Percentiles rank a stretch among this genome's conserved stretches.
phyloP scores from a whole-genome alignment of 2,797 vertebrate genomes.

The Synaphobranchus kaupii region DNA sequence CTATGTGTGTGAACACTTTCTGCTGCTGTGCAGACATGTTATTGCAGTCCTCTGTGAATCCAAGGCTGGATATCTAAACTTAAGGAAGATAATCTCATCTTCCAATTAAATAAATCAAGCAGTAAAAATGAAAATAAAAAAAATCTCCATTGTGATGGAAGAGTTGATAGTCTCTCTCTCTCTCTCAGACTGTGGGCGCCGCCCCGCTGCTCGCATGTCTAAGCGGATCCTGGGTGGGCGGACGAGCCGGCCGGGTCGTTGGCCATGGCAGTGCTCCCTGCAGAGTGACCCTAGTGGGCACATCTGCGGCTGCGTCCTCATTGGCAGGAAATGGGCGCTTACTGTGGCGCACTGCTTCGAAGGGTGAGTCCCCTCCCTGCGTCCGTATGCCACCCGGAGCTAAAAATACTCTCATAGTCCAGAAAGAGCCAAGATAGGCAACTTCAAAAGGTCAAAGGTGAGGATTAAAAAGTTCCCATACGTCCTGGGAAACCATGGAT shows the following conservation, averaged over 20 bases:
- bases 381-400: not conserved
- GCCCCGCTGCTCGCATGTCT: constrained; percentile 77
- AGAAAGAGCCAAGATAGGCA: no score
- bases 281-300: constrained; percentile 90
- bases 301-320: constrained; percentile 92
- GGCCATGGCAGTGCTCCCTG: constrained; percentile 97
- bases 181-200: constrained; percentile 83
- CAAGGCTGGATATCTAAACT: not conserved
- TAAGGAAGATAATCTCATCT: not conserved
- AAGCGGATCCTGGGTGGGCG: constrained; percentile 92
- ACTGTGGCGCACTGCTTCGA: constrained; percentile 95
- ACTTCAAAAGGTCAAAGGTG: no score
- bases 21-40: not conserved
- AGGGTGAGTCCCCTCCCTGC: constrained; percentile 75
- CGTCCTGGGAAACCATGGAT: no score
- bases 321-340: constrained; percentile 84
- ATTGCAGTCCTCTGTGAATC: not conserved
- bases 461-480: no score
- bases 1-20: not conserved
- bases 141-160: not conserved
- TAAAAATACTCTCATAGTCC: not conserved
- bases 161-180: not conserved
- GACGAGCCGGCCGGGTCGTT: constrained; percentile 86
- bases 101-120: not conserved
- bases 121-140: not conserved